Evolutionary conservation across 2,888 invertebrate species (phyloP).

Genomic region (Antitype chi): DNA sequence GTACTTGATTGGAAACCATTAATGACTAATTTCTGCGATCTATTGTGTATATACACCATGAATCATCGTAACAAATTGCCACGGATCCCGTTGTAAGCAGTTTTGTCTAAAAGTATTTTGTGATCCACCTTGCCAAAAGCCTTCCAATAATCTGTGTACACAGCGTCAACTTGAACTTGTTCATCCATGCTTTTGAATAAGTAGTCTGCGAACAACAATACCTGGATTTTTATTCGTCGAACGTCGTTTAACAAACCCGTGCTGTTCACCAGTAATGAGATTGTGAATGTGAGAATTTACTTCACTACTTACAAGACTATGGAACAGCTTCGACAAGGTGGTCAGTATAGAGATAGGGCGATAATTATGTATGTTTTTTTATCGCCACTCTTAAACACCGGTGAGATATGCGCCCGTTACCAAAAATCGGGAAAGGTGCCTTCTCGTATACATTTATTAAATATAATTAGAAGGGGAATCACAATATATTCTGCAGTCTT

Average conservation of each 20-base stretch:
- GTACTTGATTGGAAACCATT: not conserved
- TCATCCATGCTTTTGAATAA: not conserved
- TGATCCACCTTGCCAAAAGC: constrained; percentile 1
- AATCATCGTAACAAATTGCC: not conserved
- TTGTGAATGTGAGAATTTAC: not conserved
- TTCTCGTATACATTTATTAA: too few relatives aligned
- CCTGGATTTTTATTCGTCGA: not conserved
- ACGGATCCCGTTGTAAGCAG: not conserved
- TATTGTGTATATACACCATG: not conserved
- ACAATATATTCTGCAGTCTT: too few relatives aligned
- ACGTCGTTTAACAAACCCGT: not conserved
- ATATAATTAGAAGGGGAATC: too few relatives aligned
- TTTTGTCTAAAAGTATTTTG: not conserved
- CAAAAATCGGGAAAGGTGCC: too few relatives aligned
- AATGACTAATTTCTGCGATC: not conserved
- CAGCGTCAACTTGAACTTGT: not conserved
- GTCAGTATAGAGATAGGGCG: too few relatives aligned
- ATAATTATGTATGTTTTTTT: too few relatives aligned
- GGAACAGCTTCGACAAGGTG: too few relatives aligned
- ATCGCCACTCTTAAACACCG: too few relatives aligned
- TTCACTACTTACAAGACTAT: too few relatives aligned
- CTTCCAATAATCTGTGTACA: not conserved
- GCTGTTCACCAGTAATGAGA: not conserved
- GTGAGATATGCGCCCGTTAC: too few relatives aligned
- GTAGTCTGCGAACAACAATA: not conserved